Percentiles rank a stretch among this genome's conserved stretches.
Evolutionary conservation across 2,797 vertebrate genomes (phyloP).

Genomic region (Cuculus canorus): DNA sequence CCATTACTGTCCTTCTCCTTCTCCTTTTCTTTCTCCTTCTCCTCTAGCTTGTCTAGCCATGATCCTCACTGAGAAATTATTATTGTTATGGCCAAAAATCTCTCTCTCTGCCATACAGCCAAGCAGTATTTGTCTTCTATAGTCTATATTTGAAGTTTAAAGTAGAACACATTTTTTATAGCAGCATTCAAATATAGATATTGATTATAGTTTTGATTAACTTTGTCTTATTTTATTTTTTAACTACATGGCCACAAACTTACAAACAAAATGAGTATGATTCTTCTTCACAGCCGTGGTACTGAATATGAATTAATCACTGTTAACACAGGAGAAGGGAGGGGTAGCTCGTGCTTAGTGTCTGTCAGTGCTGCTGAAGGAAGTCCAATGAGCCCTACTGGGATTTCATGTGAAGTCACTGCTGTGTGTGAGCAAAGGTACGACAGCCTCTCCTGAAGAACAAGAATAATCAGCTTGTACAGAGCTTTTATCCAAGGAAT

Average conservation of each 20-base stretch:
- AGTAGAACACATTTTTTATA: not conserved
- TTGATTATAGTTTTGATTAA: not conserved
- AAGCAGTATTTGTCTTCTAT: not conserved
- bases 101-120: not conserved
- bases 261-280: not conserved
- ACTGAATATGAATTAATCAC: not conserved
- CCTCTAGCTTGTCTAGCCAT: not conserved
- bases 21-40: not conserved
- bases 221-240: not conserved
- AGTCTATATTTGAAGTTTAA: not conserved
- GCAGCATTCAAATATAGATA: not conserved
- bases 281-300: not conserved
- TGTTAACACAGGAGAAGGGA: not conserved
- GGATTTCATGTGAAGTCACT: not conserved
- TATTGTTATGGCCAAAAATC: not conserved
- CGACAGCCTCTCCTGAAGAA: not conserved
- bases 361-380: not conserved
- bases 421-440: not conserved
- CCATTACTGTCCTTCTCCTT: not conserved
- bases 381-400: not conserved
- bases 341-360: not conserved
- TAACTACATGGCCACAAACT: not conserved
- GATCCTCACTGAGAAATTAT: not conserved
- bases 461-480: not conserved
- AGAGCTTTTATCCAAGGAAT: slow-evolving; percentile 12